Evolutionary conservation across 37 sponge, comb jelly and placozoan genomes (phyloP).

Genomic region (Hexactinellida sp.): DNA sequence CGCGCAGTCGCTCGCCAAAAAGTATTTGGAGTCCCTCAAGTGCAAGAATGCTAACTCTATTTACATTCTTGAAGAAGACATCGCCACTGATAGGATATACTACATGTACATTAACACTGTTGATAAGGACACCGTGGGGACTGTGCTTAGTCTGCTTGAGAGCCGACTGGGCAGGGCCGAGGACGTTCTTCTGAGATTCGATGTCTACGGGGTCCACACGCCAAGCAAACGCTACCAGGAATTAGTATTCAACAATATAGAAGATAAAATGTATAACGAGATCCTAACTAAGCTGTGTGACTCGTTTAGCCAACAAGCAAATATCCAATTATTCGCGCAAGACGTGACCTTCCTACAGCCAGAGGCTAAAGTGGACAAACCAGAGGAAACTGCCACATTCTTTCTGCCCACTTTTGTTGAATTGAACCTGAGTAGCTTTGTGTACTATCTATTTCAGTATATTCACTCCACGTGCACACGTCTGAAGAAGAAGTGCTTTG

Average conservation of each 20-base stretch:
- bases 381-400: background rate
- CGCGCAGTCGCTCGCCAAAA: background rate
- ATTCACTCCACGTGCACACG: background rate
- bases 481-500: background rate
- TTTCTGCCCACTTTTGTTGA: background rate
- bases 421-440: background rate
- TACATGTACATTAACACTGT: conserved; percentile 11
- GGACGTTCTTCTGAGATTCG: background rate
- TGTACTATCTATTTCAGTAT: background rate
- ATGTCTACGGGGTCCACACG: background rate
- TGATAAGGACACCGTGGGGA: background rate
- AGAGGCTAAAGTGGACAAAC: background rate
- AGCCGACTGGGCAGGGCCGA: background rate
- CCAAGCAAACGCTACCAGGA: background rate
- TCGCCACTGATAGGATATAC: background rate
- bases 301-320: background rate
- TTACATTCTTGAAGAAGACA: conserved; percentile 5
- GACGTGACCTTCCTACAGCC: conserved; percentile 8
- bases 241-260: conserved; percentile 3
- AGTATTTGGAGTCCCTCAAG: background rate
- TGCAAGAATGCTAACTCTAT: conserved; percentile 5
- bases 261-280: conserved; percentile 1
- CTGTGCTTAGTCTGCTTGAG: background rate
- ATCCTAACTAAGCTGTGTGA: background rate
- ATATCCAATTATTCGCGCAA: conserved; percentile 8